These are phyloP conservation scores for Mallotus villosus DNA, from an alignment of 2,797 vertebrate genomes.

Conservation along the genomic window DNA sequence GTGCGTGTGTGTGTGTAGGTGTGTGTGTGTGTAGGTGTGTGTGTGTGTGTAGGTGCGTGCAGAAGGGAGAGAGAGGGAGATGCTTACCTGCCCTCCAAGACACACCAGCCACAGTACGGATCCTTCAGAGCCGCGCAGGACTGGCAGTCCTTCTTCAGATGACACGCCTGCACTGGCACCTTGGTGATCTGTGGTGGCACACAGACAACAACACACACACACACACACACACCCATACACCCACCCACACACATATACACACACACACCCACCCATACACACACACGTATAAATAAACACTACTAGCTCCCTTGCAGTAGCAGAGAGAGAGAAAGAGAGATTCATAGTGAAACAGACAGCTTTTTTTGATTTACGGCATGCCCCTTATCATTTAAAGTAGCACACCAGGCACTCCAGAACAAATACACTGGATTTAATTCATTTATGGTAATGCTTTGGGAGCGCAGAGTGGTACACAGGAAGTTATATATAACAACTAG, in stretches of 20 bases:
- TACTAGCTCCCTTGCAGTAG: too few relatives aligned
- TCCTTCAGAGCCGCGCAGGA: conserved; percentile 84
- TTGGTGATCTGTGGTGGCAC: conserved; percentile 80
- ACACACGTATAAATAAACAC: too few relatives aligned
- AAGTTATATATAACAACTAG: too few relatives aligned
- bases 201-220: conserved; percentile 27
- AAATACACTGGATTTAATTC: too few relatives aligned
- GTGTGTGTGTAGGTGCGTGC: not conserved
- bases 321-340: too few relatives aligned
- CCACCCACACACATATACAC: not conserved
- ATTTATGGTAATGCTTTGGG: too few relatives aligned
- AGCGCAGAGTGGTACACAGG: too few relatives aligned
- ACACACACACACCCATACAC: not conserved
- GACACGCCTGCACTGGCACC: conserved; percentile 88
- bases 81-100: conserved; percentile 87
- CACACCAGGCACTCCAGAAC: too few relatives aligned
- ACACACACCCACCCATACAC: not conserved
- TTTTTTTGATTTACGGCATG: too few relatives aligned
- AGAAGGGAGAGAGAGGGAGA: conserved; percentile 2
- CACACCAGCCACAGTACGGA: conserved; percentile 98
- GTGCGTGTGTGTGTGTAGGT: too few relatives aligned
- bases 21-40: conserved; percentile 20
- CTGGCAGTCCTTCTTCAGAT: conserved; percentile 77
- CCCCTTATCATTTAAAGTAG: too few relatives aligned
- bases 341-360: too few relatives aligned